Conservation (phyloP, 2,888 invertebrate genomes). For the Ypsolopha sequella region DNA sequence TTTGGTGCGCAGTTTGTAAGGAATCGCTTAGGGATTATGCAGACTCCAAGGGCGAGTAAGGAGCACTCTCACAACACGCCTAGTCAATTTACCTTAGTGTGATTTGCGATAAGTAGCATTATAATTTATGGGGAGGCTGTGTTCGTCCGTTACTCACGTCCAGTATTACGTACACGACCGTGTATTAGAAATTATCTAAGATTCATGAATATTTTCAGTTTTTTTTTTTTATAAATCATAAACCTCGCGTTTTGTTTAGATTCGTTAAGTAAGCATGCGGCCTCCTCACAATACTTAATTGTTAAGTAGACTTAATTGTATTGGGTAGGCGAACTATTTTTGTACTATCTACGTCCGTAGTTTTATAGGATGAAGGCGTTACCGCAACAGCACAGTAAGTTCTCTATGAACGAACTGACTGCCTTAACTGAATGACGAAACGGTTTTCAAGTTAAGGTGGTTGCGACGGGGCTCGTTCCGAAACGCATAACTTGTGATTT, state of each 20-base stretch:
- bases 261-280: conserved; percentile 21
- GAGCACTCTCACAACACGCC: conserved; percentile 60
- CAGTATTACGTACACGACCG: no score
- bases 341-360: conserved; percentile 63
- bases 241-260: conserved; percentile 10
- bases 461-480: no score
- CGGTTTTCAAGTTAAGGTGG: background rate
- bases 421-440: background rate
- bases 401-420: conserved; percentile 34
- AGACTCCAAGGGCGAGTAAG: conserved; percentile 13
- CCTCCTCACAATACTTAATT: conserved; percentile 63
- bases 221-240: background rate
- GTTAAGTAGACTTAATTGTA: conserved; percentile 69
- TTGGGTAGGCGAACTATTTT: conserved; percentile 68
- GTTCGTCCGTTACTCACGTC: no score
- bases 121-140: conserved; percentile 5
- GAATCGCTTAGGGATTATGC: conserved; percentile 2
- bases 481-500: no score
- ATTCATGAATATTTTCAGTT: conserved; percentile 18
- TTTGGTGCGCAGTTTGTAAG: no score
- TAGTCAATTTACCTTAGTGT: conserved; percentile 72
- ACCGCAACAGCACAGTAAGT: conserved; percentile 44
- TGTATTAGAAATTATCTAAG: no score
- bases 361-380: conserved; percentile 51
- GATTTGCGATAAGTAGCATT: conserved; percentile 66